Base-by-base conservation (phyloP, 1,140 invertebrate species). In the Zelostemma sp. region DNA sequence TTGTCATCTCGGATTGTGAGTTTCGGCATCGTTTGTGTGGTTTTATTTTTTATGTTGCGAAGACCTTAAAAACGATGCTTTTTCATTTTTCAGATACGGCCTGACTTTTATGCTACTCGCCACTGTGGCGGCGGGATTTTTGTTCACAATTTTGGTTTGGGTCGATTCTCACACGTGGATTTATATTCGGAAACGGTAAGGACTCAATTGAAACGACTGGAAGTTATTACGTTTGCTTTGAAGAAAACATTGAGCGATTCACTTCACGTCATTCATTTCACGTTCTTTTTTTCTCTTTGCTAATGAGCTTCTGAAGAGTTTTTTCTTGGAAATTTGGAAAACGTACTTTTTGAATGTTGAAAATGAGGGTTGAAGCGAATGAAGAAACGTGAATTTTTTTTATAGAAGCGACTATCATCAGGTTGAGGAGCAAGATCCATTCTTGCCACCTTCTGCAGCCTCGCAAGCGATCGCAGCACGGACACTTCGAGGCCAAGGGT, bases 131-230 rank as follows among this genome's bases (percentile, higher is more conserved):
- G 92, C 94, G 49, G 95, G 95, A 19, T 88, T 97, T 43, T 88
- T 97, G 62, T 92, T 97, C 80, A 97, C 95, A 0, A 89, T 96
- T 11, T 90, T 97, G 51, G 95, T 97, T 18, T 95, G 95, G 90
- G 91, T 97, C 17, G 95, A 97, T 76, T 97, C 95, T 14, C 95
- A 97, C 76, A 96, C 95, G 0, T 98, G 96, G 96, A 97, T 97
- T 77, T 97, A 97, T 78, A 96, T 97, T 73, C 91, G 95, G 79
- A 96, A 95, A 81, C 93, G 93, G 93, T 93, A 80, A n/a, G n/a
- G n/a, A n/a, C n/a, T n/a, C n/a, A n/a, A n/a, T n/a, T n/a, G n/a
- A n/a, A n/a, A n/a, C n/a, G n/a, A n/a, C n/a, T n/a, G n/a, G n/a
- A n/a, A n/a, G n/a, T n/a, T n/a, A n/a, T n/a, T n/a, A n/a, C n/a